phyloP scores from a whole-genome alignment of 2,113 vertebrate species.

The Erythrocercus mccallii region DNA sequence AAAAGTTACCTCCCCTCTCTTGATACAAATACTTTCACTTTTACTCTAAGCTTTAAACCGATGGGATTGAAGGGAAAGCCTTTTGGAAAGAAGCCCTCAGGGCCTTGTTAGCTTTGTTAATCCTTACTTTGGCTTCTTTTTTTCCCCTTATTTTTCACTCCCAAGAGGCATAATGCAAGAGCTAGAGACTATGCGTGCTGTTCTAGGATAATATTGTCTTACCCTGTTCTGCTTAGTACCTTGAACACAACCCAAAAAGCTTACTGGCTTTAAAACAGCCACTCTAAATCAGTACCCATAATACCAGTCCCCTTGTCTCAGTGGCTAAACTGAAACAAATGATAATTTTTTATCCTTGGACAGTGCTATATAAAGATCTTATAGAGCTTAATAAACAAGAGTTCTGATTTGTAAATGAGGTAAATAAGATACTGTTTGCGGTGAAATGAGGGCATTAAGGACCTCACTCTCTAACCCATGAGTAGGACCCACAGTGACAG shows the following conservation, averaged over 20 bases:
- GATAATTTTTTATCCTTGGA: not conserved
- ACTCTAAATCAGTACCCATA: not conserved
- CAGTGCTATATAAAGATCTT: not conserved
- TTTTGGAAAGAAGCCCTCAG: not conserved
- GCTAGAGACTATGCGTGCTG: not conserved
- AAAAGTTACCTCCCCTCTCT: not conserved
- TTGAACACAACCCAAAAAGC: not conserved
- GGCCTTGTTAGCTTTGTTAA: slow-evolving; percentile 17
- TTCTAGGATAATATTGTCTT: slow-evolving; percentile 10
- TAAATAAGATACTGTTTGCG: not conserved
- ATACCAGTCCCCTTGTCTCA: not conserved
- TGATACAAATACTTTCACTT: not conserved
- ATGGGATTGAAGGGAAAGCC: not conserved
- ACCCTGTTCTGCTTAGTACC: not conserved
- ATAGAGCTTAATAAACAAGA: not conserved
- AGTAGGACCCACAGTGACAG: not conserved
- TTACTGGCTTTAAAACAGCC: not conserved
- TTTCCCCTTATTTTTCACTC: not conserved
- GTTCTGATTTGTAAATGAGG: not conserved
- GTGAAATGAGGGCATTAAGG: not conserved
- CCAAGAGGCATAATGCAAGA: not conserved
- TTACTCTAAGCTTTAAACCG: not conserved
- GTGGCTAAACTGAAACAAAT: not conserved
- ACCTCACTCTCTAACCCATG: not conserved
- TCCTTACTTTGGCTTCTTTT: not conserved